Evolutionary conservation across 2,888 invertebrate species (phyloP), one percentile per base, ranked within the genome.

Genomic region (Encarsia formosa): DNA sequence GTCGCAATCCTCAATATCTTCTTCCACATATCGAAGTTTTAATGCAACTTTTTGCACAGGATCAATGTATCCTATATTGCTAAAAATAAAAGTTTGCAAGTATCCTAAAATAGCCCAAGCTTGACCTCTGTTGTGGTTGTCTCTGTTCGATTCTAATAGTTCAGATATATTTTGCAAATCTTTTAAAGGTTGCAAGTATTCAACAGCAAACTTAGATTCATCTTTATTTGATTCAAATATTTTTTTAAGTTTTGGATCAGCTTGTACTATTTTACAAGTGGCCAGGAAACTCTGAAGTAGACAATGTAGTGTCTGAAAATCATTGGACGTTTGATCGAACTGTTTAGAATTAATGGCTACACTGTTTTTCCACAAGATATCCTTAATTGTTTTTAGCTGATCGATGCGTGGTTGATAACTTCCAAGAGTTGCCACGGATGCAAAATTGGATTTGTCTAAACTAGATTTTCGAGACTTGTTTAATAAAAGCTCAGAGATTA

Each of bases 1-100:
- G 11, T 79, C 75, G 29, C 85, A 78, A 63, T 81, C 80, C 18
- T 73, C 68, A 3, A 88, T 81, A 69, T 91, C 88, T 62, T 89
- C 83, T 20, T 78, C 71, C 13, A 84, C 76, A 60, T 91, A 88
- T 38, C 81, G 72, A 9, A 85, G 78, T 74, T 89, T 89, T 0
- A 92, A 71, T 1, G 81, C 77, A 58, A 85, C 81, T 71, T 91
- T 91, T 52, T 87, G 83, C 0, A 90, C 84, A 0, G 93, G 92
- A 77, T 96, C 96, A 5, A 94, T 85, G 1, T 64, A 57, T 2
- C 66, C 69, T 3, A 71, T 50, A 43, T 67, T 69, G 1, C 63
- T 54, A 54, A 69, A 70, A 0, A 71, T 45, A 52, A 66, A 63
- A 3, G 66, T 54, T 43, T 69, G 66, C 16, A 73, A 54, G 22